A percentile compares a stretch with the other conserved stretches of the same genome.
Conservation (phyloP, 2,797 vertebrate species). For the Artibeus jamaicensis region DNA sequence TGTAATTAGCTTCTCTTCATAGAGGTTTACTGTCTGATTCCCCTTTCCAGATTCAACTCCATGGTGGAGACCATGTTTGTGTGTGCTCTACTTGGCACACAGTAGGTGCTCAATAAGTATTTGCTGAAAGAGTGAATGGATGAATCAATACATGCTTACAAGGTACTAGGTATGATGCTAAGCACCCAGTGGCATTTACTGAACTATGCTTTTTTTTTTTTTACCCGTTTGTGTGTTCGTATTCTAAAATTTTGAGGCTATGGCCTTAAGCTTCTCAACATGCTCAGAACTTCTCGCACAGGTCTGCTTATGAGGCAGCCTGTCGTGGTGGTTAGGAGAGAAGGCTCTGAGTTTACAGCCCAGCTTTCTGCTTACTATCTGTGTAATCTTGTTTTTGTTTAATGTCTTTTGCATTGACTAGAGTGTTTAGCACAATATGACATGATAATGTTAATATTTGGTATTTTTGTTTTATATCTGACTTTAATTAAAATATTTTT, state of each 20-base stretch:
- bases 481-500: background rate
- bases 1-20: background rate
- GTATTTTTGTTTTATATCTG: background rate
- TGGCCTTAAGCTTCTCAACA: background rate
- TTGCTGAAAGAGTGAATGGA: background rate
- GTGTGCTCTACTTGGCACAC: too few species aligned
- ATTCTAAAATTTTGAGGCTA: background rate
- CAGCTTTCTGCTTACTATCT: background rate
- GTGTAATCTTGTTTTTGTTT: background rate
- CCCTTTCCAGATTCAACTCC: background rate
- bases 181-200: background rate
- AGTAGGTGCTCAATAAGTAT: background rate
- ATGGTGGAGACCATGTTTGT: background rate
- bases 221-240: background rate
- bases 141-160: background rate
- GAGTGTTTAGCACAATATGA: background rate
- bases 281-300: background rate
- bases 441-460: background rate
- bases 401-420: background rate
- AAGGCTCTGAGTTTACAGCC: background rate
- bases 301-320: background rate
- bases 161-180: background rate
- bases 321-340: background rate
- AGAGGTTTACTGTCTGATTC: background rate
- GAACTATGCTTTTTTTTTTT: background rate